Evolutionary conservation across 2,797 vertebrate genomes (phyloP).

Genomic region (Erethizon dorsatum): DNA sequence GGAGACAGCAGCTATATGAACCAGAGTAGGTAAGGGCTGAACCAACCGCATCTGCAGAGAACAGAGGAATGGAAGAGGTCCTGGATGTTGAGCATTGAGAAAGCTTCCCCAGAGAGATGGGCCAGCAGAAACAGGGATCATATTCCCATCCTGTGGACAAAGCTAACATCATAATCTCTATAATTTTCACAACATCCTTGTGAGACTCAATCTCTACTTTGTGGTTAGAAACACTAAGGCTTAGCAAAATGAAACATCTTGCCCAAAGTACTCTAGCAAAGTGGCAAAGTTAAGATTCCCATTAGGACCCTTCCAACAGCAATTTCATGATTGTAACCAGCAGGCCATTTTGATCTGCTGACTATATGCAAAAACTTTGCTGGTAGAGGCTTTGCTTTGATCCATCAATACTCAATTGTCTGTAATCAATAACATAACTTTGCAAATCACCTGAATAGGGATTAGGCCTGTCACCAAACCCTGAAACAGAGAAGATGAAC

Average conservation of each 20-base stretch:
- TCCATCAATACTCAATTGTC: background rate
- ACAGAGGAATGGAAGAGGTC: no score
- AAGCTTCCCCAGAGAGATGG: no score
- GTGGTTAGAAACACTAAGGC: background rate
- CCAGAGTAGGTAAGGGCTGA: fast-evolving
- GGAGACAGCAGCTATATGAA: background rate
- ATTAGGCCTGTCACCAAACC: constrained; percentile 34
- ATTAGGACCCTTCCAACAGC: background rate
- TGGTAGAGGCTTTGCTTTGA: background rate
- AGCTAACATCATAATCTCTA: background rate
- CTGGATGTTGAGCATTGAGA: no score
- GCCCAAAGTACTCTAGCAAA: background rate
- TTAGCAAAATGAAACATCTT: background rate
- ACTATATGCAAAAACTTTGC: background rate
- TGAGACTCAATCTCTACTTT: background rate
- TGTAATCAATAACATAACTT: background rate
- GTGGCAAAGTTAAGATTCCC: background rate
- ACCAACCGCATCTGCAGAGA: background rate
- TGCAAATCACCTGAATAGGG: constrained; percentile 16
- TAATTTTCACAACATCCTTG: background rate
- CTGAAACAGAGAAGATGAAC: constrained; percentile 56
- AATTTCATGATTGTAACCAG: background rate
- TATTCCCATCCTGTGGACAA: background rate
- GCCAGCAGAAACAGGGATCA: background rate
- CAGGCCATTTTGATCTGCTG: background rate